Conservation (phyloP, 2,888 invertebrate species). For the Eupithecia subfuscata region DNA sequence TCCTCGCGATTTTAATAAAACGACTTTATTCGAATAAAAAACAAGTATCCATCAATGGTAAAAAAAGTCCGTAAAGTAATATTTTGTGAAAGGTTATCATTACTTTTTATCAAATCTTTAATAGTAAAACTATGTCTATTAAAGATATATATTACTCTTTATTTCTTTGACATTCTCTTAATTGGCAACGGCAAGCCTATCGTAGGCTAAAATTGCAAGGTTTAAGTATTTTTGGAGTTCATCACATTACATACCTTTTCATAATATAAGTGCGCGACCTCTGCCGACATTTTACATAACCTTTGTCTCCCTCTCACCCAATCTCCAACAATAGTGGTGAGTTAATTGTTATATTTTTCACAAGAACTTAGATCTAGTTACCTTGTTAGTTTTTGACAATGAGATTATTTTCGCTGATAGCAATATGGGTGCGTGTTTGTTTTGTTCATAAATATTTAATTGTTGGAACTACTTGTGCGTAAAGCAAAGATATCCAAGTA, state of each 20-base stretch:
- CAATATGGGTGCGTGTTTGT: conserved; percentile 14
- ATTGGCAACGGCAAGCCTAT: neutral
- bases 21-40: neutral
- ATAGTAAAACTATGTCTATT: too few relatives aligned
- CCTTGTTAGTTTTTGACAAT: conserved; percentile 37
- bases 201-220: neutral
- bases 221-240: neutral
- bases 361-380: conserved; percentile 39
- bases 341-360: conserved; percentile 50
- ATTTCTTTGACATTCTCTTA: neutral
- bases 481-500: neutral
- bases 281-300: conserved; percentile 42
- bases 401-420: conserved; percentile 27
- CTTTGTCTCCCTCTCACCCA: conserved; percentile 44
- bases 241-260: conserved; percentile 4
- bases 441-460: conserved; percentile 11
- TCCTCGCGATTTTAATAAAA: neutral
- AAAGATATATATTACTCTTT: too few relatives aligned
- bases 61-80: neutral
- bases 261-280: conserved; percentile 27
- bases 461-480: neutral
- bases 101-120: neutral
- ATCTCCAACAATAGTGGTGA: conserved; percentile 45
- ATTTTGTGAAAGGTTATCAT: neutral
- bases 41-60: neutral